Base-by-base conservation (phyloP, 1,140 invertebrate genomes). In the Heliconius nattereri region DNA sequence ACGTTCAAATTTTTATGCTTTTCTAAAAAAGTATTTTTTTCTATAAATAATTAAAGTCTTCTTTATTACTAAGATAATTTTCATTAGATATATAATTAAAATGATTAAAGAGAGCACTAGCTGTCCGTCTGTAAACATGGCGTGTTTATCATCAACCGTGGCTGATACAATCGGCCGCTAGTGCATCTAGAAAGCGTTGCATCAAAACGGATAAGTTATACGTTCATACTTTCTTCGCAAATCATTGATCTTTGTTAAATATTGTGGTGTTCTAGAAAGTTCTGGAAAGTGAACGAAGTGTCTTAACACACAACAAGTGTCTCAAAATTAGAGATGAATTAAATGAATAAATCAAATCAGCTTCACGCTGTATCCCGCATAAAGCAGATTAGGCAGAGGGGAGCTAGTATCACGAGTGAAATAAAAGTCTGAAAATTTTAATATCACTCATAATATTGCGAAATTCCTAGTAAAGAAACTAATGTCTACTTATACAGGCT, bases 191-290 rank as follows among this genome's bases (percentile, higher is more conserved):
- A 57, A 57, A 57, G 54, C 54, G 54, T 57, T 57, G 54, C 54
- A 57, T 57, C 54, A 57, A 57, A 57, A 57, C 54, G n/a, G 40
- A 57, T 57, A 57, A 23, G 8, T 57, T 57, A 57, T 57, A 23
- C 54, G 54, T 57, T 57, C n/a, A 23, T n/a, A 57, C 54, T 57
- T 57, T 57, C 54, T 57, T 57, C n/a, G 54, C 54, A 57, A 57
- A 57, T 57, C 54, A 57, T 23, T 3, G 54, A 57, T 57, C 54
- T 57, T 57, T n/a, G n/a, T 57, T 57, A 23, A 57, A 57, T 57
- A 57, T 57, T 57, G 54, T 57, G 54, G 23, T 57, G 20, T 57
- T 23, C n/a, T 57, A 23, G 20, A 57, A 57, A 57, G 49, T 52
- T 52, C 16, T 57, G 23, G 54, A 57, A 57, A 57, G n/a, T 57